phyloP scores from a whole-genome alignment of 2,888 invertebrate species.

The Autographa gamma region DNA sequence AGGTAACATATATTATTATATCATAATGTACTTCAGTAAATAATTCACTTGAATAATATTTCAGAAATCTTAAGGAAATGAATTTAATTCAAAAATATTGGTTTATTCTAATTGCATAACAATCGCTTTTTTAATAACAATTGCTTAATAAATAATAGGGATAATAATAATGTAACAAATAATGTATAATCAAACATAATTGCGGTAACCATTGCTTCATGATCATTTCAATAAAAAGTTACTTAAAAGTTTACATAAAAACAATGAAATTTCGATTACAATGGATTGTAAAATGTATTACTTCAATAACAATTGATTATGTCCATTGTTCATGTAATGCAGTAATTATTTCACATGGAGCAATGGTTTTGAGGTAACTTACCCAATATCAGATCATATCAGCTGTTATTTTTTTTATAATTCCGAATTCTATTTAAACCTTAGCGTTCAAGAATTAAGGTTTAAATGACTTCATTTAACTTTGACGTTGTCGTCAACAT shows the following conservation, averaged over 20 bases:
- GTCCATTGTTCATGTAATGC: background rate
- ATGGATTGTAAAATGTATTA: background rate
- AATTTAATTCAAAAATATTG: too few species aligned
- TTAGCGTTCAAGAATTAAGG: too few species aligned
- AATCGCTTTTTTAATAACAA: too few species aligned
- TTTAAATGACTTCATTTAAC: too few species aligned
- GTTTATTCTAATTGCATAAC: too few species aligned
- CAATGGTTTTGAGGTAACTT: background rate
- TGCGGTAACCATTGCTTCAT: background rate
- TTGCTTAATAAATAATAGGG: too few species aligned
- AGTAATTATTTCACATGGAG: background rate
- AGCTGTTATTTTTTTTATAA: background rate
- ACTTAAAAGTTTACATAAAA: background rate
- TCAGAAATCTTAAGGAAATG: too few species aligned
- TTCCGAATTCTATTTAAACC: background rate
- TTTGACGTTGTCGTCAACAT: too few species aligned
- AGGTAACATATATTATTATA: too few species aligned
- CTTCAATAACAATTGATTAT: background rate
- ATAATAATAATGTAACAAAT: too few species aligned
- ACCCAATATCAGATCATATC: background rate
- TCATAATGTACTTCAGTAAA: too few species aligned
- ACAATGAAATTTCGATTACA: slow-evolving; percentile 7
- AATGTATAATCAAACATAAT: background rate
- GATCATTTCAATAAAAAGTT: background rate
- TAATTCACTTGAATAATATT: too few species aligned